These are phyloP conservation scores for Eubasilissa regina DNA, from an alignment of 1,140 invertebrate species.

Conservation along the genomic window DNA sequence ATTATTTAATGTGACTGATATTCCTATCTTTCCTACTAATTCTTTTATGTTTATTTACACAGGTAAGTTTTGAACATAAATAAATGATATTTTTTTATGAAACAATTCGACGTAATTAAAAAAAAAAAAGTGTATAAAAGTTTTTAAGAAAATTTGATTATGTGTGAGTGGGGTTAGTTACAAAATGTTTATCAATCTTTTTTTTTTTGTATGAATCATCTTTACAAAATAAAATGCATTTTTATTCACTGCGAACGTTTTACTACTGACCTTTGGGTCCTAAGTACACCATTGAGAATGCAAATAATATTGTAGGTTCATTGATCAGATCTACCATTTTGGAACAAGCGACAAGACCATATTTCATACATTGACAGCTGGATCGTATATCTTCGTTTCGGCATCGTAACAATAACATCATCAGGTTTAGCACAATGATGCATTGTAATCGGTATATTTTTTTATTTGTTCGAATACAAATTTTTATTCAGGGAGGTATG, in stretches of 20 bases:
- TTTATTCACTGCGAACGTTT: background rate
- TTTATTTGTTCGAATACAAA: background rate
- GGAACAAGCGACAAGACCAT: slow-evolving; percentile 15
- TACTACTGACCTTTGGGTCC: background rate
- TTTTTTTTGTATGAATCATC: background rate
- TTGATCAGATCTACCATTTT: background rate
- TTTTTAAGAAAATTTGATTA: background rate
- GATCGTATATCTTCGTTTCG: background rate
- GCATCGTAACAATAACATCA: background rate
- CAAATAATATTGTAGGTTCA: slow-evolving; percentile 2
- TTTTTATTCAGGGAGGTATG: background rate
- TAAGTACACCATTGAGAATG: background rate
- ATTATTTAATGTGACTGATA: too few relatives aligned
- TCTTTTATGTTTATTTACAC: too few relatives aligned
- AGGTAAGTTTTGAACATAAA: too few relatives aligned
- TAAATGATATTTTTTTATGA: too few relatives aligned
- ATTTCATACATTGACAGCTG: background rate
- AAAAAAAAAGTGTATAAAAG: too few relatives aligned
- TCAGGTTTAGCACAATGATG: background rate
- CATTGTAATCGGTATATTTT: background rate
- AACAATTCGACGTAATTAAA: too few relatives aligned
- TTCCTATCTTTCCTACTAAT: too few relatives aligned
- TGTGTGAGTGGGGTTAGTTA: background rate
- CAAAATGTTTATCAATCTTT: background rate
- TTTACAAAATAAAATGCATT: background rate